Percentiles rank a stretch among this genome's conserved stretches.
phyloP scores from a whole-genome alignment of 2,113 vertebrate genomes.

The Hystrix cristata region DNA sequence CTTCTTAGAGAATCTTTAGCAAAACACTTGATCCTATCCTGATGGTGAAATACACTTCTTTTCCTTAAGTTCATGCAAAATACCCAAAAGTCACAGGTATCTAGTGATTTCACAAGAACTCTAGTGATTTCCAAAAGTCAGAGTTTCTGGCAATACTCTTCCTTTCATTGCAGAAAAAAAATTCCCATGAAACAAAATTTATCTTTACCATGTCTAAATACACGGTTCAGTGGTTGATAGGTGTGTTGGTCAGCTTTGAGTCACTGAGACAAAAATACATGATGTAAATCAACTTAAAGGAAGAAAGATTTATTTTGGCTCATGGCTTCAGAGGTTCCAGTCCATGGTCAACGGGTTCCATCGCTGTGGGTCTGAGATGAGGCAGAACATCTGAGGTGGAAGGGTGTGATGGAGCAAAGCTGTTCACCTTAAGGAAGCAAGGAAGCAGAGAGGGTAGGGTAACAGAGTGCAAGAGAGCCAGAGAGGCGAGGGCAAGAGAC shows the following conservation, averaged over 20 bases:
- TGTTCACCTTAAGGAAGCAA: background rate
- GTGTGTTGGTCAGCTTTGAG: background rate
- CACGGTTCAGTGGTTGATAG: background rate
- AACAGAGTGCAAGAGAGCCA: background rate
- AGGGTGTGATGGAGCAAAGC: background rate
- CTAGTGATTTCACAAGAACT: background rate
- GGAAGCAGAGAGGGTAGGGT: background rate
- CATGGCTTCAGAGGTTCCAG: background rate
- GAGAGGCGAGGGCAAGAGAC: background rate
- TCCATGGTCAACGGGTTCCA: background rate
- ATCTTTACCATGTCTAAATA: background rate
- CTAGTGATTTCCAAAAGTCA: constrained; percentile 8
- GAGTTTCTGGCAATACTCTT: background rate
- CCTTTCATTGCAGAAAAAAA: background rate
- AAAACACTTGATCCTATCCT: background rate
- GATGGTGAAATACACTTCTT: background rate
- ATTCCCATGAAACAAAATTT: background rate
- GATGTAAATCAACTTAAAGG: background rate
- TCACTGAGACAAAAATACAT: background rate
- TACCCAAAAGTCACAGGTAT: background rate
- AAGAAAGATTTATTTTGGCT: background rate
- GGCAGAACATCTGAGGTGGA: background rate
- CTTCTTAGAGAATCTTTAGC: background rate
- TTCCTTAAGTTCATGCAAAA: background rate
- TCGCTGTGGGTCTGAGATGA: background rate